A percentile compares a stretch with the other conserved stretches of the same genome.
These are phyloP conservation scores for Montipora foliosa DNA, from an alignment of 64 coral and sea anemone species.

Conservation along the genomic window DNA sequence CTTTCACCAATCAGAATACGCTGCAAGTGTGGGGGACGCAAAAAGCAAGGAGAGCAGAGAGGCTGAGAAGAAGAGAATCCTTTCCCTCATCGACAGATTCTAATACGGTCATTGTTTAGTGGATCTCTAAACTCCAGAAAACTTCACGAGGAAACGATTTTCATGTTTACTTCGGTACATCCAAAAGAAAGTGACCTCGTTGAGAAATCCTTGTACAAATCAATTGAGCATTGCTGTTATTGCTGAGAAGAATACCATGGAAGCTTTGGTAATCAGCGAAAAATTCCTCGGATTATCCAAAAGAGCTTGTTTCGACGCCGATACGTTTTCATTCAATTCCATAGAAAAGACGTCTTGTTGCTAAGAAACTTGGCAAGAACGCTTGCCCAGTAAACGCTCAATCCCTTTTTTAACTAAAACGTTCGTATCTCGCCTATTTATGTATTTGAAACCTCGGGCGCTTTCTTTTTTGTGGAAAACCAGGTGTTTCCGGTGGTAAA, in stretches of 20 bases:
- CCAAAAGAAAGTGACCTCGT: neutral
- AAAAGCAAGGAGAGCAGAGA: slow-evolving; percentile 97
- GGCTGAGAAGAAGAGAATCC: slow-evolving; percentile 89
- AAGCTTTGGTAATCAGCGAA: neutral
- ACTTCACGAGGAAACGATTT: neutral
- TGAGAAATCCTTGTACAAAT: neutral
- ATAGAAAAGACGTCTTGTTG: neutral
- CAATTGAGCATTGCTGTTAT: neutral
- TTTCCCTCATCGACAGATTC: slow-evolving; percentile 96
- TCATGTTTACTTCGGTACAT: neutral
- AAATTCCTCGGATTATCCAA: neutral
- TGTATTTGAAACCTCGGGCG: too few relatives aligned
- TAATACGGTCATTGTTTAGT: neutral
- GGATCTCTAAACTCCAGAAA: neutral
- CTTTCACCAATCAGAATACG: slow-evolving; percentile 76
- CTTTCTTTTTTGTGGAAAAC: too few relatives aligned
- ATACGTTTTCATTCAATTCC: neutral
- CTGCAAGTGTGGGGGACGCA: slow-evolving; percentile 97
- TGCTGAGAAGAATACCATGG: neutral
- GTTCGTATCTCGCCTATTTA: neutral
- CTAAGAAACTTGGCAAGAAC: neutral
- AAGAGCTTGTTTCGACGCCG: neutral
- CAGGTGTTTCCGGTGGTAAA: too few relatives aligned
- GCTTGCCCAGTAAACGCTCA: neutral
- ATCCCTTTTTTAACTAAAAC: neutral